phyloP scores from a whole-genome alignment of 2,113 vertebrate genomes.

The Mus spicilegus region DNA sequence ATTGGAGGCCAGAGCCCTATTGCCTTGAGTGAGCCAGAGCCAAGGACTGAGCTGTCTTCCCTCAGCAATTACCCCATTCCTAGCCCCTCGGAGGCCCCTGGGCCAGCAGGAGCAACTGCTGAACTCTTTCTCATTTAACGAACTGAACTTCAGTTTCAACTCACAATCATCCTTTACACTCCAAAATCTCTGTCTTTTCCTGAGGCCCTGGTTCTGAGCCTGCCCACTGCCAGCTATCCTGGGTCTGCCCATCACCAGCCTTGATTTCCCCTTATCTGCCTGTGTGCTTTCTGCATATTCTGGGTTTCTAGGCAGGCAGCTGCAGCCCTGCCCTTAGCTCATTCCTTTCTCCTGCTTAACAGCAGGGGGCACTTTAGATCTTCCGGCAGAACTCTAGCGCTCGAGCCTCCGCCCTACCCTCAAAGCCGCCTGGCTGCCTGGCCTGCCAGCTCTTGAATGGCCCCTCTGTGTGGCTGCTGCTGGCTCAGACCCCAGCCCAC shows the following conservation, averaged over 20 bases:
- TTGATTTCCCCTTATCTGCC: background rate
- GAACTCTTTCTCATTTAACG: background rate
- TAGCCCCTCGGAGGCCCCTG: background rate
- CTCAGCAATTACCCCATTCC: background rate
- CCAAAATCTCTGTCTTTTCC: too few relatives aligned
- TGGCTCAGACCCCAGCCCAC: slow-evolving; percentile 69
- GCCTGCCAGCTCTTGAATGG: slow-evolving; percentile 52
- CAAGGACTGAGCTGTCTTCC: background rate
- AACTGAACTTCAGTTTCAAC: accelerated
- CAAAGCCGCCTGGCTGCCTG: slow-evolving; percentile 22
- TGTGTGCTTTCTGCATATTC: background rate
- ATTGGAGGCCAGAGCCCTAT: background rate
- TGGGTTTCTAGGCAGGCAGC: background rate
- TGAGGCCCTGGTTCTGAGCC: background rate
- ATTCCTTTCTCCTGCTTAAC: background rate
- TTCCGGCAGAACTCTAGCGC: background rate
- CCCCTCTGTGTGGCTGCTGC: slow-evolving; percentile 69
- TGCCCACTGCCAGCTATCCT: background rate
- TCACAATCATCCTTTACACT: background rate
- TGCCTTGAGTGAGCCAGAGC: background rate
- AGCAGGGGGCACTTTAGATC: slow-evolving; percentile 77
- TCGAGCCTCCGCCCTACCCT: background rate
- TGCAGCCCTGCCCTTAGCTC: background rate
- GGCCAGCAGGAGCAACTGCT: background rate
- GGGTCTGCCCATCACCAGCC: background rate